A percentile compares a stretch with the other conserved stretches of the same genome.
Conservation (phyloP, 1,140 invertebrate genomes). For the Drosophila simulans region DNA sequence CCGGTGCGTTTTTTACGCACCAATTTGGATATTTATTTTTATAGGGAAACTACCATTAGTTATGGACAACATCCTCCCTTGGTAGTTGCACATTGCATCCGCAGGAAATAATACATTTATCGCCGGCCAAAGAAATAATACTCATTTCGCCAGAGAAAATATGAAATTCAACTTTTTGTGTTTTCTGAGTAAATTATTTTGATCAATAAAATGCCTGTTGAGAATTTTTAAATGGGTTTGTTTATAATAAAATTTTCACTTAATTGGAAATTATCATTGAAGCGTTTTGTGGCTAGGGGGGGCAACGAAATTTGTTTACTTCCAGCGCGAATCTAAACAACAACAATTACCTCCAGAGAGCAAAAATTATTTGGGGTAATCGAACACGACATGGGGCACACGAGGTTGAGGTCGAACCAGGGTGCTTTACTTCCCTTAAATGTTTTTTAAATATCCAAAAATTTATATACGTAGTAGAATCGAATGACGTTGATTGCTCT, state of each 20-base stretch:
- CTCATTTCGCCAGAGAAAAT: conserved; percentile 34
- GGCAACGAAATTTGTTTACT: conserved; percentile 28
- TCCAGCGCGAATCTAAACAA: conserved; percentile 41
- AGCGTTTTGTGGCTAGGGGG: conserved; percentile 54
- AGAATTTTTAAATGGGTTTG: conserved; percentile 81
- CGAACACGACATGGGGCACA: conserved; percentile 75
- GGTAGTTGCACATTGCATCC: conserved; percentile 43
- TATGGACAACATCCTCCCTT: conserved; percentile 48
- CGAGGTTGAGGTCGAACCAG: conserved; percentile 34
- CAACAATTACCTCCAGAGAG: conserved; percentile 37
- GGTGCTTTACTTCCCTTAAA: conserved; percentile 44
- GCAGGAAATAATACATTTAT: conserved; percentile 57
- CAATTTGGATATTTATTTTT: conserved; percentile 60
- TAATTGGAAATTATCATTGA: conserved; percentile 80
- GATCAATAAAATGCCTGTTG: conserved; percentile 69
- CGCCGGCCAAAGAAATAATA: conserved; percentile 39
- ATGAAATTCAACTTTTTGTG: conserved; percentile 28
- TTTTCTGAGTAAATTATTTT: conserved; percentile 72
- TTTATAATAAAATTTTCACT: conserved; percentile 84
- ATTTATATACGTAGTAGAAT: no score
- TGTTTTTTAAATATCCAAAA: conserved; percentile 44
- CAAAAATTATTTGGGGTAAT: conserved; percentile 79
- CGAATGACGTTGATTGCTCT: no score
- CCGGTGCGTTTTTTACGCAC: conserved; percentile 22
- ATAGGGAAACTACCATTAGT: conserved; percentile 31